Base-by-base conservation (phyloP, 2,113 vertebrate species). In the Aphyosemion australe region DNA sequence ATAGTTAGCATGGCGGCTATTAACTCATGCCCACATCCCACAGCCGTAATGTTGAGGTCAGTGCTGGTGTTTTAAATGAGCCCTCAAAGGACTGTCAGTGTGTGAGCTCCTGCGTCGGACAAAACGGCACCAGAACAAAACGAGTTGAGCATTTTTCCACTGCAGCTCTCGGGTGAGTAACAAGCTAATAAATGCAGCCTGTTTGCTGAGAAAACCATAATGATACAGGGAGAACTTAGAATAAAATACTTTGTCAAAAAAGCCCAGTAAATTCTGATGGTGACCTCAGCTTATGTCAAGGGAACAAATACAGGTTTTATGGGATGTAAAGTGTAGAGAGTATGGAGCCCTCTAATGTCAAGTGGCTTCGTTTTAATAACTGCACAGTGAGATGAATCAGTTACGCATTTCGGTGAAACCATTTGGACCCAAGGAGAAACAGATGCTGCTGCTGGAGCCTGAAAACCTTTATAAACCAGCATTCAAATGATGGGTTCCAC, bases 31-130 rank as follows among this genome's bases (percentile, higher is more conserved):
- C 73, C 74, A 76, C 73, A 74, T 82, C 62, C 76, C 84, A 72
- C 45, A 88, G 82, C 77, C 80, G 81, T 79, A 85, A 90, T 73
- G 80, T 39, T 82, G 83, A 87, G 83, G 75, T 86, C 78, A 68
- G 21, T 11, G 26, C 66, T 86, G 78, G 82, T 69, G 63, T 71
- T 68, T 70, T 48, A 80, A 84, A 77, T 43, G 45, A 76, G 71
- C 65, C 52, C 37, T 65, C 58, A 34, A 10, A 61, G 69, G 75
- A 43, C 63, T 77, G 60, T 75, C 69, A 76, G 58, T 26, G 43
- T 78, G 76, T 43, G 67, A 69, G 69, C 59, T 72, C 64, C 80
- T 39, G 43, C 65, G 37, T 72, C 31, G 75, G 80, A 83, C 75
- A 46, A n/a, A 79, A 67, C 31, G 72, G 74, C 79, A 87, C 80